Evolutionary conservation across 2,888 invertebrate genomes (phyloP).

Genomic region (Phyllotreta cruciferae): DNA sequence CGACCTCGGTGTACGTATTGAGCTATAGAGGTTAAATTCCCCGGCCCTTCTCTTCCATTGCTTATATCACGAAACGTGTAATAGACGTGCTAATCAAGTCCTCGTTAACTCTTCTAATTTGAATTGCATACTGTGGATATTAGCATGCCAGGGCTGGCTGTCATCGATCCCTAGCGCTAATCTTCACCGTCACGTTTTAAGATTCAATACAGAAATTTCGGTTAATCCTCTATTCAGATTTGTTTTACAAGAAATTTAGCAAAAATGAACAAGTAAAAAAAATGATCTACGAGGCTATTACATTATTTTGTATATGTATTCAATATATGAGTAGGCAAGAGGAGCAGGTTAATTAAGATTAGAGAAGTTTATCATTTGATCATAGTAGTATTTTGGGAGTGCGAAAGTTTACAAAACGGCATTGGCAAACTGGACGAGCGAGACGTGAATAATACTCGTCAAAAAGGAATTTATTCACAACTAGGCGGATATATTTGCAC

Average conservation of each 20-base stretch:
- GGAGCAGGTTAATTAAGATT: no score
- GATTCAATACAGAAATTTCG: not conserved
- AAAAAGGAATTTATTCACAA: conserved; percentile 27
- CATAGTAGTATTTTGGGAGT: not conserved
- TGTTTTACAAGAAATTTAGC: no score
- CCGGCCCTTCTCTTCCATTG: not conserved
- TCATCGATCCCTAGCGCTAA: conserved; percentile 56
- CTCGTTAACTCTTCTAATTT: conserved; percentile 57
- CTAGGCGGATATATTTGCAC: conserved; percentile 22
- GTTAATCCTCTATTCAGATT: no score
- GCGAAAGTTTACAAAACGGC: conserved; percentile 1
- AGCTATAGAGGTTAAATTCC: no score
- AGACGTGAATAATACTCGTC: conserved; percentile 16
- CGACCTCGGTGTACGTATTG: no score
- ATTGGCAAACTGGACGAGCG: not conserved
- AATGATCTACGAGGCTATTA: no score
- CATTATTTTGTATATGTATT: no score
- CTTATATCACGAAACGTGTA: conserved; percentile 50
- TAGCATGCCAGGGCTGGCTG: conserved; percentile 53
- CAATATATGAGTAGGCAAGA: no score
- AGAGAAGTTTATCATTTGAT: no score
- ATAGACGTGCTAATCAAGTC: conserved; percentile 57
- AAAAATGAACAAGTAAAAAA: no score
- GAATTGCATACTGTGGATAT: conserved; percentile 57
- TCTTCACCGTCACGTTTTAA: conserved; percentile 42